These are phyloP conservation scores for Agriotes lineatus DNA, from an alignment of 2,888 invertebrate species.

Conservation along the genomic window DNA sequence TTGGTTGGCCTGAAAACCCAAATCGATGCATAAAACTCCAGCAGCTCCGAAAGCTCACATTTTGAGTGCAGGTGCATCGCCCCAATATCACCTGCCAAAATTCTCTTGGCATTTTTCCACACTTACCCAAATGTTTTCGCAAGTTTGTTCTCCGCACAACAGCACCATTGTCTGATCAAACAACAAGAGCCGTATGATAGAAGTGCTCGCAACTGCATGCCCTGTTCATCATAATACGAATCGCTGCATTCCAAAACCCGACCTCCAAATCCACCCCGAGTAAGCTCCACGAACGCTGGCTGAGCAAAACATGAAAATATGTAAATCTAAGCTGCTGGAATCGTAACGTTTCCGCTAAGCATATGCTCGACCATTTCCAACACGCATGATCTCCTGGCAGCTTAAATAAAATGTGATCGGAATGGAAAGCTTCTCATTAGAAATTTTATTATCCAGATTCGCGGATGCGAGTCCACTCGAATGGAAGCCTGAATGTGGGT, in stretches of 20 bases:
- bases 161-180: background rate
- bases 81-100: no score
- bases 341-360: background rate
- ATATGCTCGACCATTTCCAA: background rate
- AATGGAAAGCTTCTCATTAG: no score
- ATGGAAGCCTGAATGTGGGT: constrained; percentile 2
- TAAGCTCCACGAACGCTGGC: background rate
- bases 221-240: background rate
- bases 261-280: background rate
- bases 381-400: background rate
- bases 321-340: background rate
- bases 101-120: no score
- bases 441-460: no score
- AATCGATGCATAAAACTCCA: background rate
- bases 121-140: no score
- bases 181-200: background rate
- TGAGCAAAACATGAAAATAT: background rate
- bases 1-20: constrained; percentile 14
- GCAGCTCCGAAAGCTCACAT: background rate
- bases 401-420: no score
- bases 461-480: background rate
- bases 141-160: background rate
- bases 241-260: no score
- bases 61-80: background rate
- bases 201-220: background rate